Base-by-base conservation (phyloP, 37 sponge, comb jelly and placozoan genomes). In the Tethya wilhelma region DNA sequence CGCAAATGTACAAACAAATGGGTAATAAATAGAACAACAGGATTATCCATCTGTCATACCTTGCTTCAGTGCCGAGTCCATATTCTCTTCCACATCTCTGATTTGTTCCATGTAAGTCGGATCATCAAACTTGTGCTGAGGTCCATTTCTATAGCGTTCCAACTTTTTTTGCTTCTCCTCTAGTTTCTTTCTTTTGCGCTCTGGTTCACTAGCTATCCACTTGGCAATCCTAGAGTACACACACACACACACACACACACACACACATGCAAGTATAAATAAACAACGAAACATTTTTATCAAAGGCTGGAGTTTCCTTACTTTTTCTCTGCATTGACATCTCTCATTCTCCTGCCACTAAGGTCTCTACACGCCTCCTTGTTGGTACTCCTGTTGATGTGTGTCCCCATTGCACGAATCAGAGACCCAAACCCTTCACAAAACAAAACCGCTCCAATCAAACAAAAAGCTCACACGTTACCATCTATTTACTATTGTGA, bases 281-380 rank as follows among this genome's bases (percentile, higher is more conserved):
- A 30, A 14, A 38, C 7, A 28, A 33, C n/a, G 56, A 40, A 19
- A 30, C 75, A 57, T n/a, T 36, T 11, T 55, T 4, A 4, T 41
- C 9, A 25, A 7, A 38, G 59, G 26, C 17, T n/a, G 59, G 2
- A 22, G n/a, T n/a, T 19, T 25, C 19, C 86, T 78, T 37, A 93
- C 90, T 93, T 85, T 68, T 98, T 98, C 57, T 98, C 94, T 23
- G 93, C 88, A 41, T 92, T 87, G 1, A 98, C 91, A 75, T 99
- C 95, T 56, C 97, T 77, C 44, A 99, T 73, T 77, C 99, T 67
- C 59, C 98, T 73, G 26, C 99, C 99, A 86, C 90, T 93, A 44
- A 99, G 79, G 74, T 99, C 97, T 19, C 99, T 67, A 64, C 99
- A 97, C 0, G 99, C 99, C 5, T 94, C 93, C 64, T 84, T 92